A percentile compares a stretch with the other conserved stretches of the same genome.
Evolutionary conservation across 2,888 invertebrate species (phyloP).

Genomic region (Spisula solida): DNA sequence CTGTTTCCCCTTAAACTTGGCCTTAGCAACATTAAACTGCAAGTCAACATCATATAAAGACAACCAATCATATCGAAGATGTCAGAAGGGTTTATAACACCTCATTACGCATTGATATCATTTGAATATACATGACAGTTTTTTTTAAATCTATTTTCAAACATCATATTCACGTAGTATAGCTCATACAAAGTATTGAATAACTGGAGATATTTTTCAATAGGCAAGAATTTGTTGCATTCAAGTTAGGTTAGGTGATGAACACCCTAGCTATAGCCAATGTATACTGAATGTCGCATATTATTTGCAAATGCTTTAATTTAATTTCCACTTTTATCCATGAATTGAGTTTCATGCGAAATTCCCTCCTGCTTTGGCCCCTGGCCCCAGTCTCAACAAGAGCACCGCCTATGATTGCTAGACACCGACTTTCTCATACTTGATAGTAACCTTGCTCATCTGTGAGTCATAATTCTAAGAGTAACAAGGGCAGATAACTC

Average conservation of each 20-base stretch:
- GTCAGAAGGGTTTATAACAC: neutral
- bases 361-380: too few species aligned
- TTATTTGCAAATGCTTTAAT: too few species aligned
- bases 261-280: neutral
- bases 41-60: neutral
- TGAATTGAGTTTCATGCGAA: too few species aligned
- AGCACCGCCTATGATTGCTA: too few species aligned
- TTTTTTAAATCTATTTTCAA: neutral
- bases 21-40: neutral
- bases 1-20: neutral
- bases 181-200: conserved; percentile 15
- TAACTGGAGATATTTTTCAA: neutral
- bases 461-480: too few species aligned
- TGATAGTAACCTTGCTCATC: too few species aligned
- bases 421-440: too few species aligned
- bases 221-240: neutral
- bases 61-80: neutral
- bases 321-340: too few species aligned
- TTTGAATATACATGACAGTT: neutral
- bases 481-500: too few species aligned
- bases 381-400: too few species aligned
- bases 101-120: neutral
- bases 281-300: too few species aligned
- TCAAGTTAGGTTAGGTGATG: neutral
- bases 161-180: neutral